These are phyloP conservation scores for Schizopygopsis malacanthus DNA, from an alignment of 2,797 vertebrate species.

Conservation along the genomic window DNA sequence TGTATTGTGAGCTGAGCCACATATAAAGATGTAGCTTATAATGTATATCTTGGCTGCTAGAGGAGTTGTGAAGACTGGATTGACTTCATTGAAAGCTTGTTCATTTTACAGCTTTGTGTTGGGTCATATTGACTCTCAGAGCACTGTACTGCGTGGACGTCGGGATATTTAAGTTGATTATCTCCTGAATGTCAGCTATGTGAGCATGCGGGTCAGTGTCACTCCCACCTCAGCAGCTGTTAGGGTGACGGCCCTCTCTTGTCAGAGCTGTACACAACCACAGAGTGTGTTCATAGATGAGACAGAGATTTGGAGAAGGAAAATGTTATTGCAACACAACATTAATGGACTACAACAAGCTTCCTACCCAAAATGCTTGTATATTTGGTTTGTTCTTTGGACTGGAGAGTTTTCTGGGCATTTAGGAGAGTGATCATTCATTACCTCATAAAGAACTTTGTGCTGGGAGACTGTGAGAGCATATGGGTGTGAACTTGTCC, in stretches of 20 bases:
- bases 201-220: conserved; percentile 67
- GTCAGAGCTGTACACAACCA: not conserved
- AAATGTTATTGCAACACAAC: conserved; percentile 30
- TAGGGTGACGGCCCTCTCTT: conserved; percentile 21
- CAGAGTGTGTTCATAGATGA: conserved; percentile 13
- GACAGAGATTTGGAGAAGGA: conserved; percentile 24
- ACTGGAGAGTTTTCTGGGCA: not conserved
- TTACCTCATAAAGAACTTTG: conserved; percentile 26
- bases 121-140: not conserved
- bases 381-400: conserved; percentile 4
- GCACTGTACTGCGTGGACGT: conserved; percentile 42
- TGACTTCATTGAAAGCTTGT: not conserved
- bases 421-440: not conserved
- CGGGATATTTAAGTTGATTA: conserved; percentile 73
- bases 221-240: conserved; percentile 61
- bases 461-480: conserved; percentile 19
- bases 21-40: not conserved
- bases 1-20: not conserved
- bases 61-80: not conserved
- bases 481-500: conserved; percentile 34
- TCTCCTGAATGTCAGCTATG: conserved; percentile 79
- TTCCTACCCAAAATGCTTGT: not conserved
- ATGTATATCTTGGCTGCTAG: not conserved
- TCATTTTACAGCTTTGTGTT: conserved; percentile 10
- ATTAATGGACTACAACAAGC: not conserved